phyloP scores from a whole-genome alignment of 2,888 invertebrate species.

The Hydropsyche betteni region DNA sequence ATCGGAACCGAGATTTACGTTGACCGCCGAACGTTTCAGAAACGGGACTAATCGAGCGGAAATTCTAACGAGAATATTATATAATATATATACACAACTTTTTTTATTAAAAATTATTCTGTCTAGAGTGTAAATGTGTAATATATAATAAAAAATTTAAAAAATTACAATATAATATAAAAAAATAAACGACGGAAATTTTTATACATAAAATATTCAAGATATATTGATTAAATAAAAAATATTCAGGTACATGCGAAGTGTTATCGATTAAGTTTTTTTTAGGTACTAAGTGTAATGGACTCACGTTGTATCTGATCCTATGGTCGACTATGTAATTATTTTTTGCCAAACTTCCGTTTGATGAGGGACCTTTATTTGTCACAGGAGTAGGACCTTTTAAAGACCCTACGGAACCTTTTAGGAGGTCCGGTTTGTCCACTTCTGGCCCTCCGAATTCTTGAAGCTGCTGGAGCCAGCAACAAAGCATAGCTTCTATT shows the following conservation, averaged over 20 bases:
- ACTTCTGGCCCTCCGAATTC: constrained; percentile 85
- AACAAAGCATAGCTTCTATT: constrained; percentile 86
- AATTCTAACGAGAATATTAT: neutral
- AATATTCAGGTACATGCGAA: too few relatives aligned
- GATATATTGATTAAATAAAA: too few relatives aligned
- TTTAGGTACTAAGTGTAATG: neutral
- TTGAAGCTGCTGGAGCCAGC: constrained; percentile 85
- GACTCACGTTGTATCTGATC: constrained; percentile 83
- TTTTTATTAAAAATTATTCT: too few relatives aligned
- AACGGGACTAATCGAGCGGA: neutral
- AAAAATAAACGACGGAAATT: too few relatives aligned
- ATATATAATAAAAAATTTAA: too few relatives aligned
- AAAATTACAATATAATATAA: too few relatives aligned
- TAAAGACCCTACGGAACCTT: constrained; percentile 75
- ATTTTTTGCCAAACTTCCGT: constrained; percentile 67
- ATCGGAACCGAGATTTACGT: too few relatives aligned
- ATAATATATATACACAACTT: too few relatives aligned
- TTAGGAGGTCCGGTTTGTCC: constrained; percentile 85
- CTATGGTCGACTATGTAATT: constrained; percentile 75
- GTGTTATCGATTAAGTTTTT: too few relatives aligned
- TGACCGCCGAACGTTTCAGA: too few relatives aligned
- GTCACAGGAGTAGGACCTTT: constrained; percentile 64
- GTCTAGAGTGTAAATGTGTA: too few relatives aligned
- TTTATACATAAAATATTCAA: too few relatives aligned
- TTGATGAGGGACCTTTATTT: constrained; percentile 55